Conservation (phyloP, 2,888 invertebrate genomes). For the Pollenia labialis region DNA sequence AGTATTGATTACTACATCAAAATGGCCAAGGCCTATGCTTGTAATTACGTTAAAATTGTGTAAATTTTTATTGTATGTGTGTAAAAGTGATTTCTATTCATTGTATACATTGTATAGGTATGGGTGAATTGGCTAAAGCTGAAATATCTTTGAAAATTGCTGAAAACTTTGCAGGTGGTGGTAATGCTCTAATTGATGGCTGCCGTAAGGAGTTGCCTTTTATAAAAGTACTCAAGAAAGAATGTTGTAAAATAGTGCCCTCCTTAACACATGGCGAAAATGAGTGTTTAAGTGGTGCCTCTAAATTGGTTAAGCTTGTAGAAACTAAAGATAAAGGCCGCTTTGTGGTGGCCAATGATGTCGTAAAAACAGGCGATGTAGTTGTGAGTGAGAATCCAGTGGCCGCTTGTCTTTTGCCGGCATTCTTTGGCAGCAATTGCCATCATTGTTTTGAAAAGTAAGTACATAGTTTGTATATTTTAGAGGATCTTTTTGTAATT, state of each 20-base stretch:
- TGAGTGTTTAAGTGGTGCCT: slow-evolving; percentile 86
- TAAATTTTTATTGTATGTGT: not conserved
- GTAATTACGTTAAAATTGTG: slow-evolving; percentile 75
- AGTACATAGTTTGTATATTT: not conserved
- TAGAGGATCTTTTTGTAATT: not conserved
- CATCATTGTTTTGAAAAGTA: slow-evolving; percentile 91
- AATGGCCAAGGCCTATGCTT: slow-evolving; percentile 88
- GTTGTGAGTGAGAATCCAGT: slow-evolving; percentile 89
- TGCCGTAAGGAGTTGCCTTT: slow-evolving; percentile 84
- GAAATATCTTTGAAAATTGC: slow-evolving; percentile 88
- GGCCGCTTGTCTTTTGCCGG: slow-evolving; percentile 89
- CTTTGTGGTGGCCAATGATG: slow-evolving; percentile 87
- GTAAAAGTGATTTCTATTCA: too few species aligned
- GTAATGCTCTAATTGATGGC: slow-evolving; percentile 83
- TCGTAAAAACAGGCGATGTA: slow-evolving; percentile 88
- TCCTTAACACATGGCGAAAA: slow-evolving; percentile 85
- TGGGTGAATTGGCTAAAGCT: slow-evolving; percentile 86
- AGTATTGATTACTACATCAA: slow-evolving; percentile 88
- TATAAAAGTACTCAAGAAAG: slow-evolving; percentile 75
- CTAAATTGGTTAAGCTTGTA: slow-evolving; percentile 86
- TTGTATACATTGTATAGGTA: slow-evolving; percentile 80
- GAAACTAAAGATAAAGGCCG: slow-evolving; percentile 87
- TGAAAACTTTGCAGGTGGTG: slow-evolving; percentile 85
- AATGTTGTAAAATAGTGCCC: slow-evolving; percentile 74
- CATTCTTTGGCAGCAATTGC: slow-evolving; percentile 91